These are phyloP conservation scores for Galleria mellonella DNA, from an alignment of 1,140 invertebrate species.

Conservation along the genomic window DNA sequence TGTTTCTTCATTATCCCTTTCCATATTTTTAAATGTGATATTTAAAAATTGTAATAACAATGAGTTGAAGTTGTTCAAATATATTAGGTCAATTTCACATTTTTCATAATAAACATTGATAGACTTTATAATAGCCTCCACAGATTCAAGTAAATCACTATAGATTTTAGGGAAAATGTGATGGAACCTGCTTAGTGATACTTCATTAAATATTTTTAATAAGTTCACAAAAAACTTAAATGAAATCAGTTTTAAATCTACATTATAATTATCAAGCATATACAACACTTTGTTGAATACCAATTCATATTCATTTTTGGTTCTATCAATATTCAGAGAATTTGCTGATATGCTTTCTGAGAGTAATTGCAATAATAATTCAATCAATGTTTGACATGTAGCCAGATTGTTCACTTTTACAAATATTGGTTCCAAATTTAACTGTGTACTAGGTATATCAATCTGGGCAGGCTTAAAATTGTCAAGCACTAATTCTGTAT, in stretches of 20 bases:
- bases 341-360: constrained; percentile 39
- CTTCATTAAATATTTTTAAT: constrained; percentile 35
- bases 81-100: constrained; percentile 28
- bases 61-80: constrained; percentile 34
- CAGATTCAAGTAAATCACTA: constrained; percentile 27
- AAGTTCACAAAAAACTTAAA: constrained; percentile 59
- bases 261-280: constrained; percentile 50
- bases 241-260: constrained; percentile 47
- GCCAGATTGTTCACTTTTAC: constrained; percentile 44
- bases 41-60: constrained; percentile 29
- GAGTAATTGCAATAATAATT: constrained; percentile 43
- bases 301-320: constrained; percentile 19
- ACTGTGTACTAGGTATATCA: constrained; percentile 51
- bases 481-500: constrained; percentile 31
- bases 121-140: constrained; percentile 35
- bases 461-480: constrained; percentile 63
- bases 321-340: constrained; percentile 27
- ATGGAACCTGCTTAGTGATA: constrained; percentile 28
- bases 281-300: constrained; percentile 34
- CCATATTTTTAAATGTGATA: constrained; percentile 13
- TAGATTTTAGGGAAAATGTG: constrained; percentile 27
- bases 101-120: constrained; percentile 41
- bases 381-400: constrained; percentile 49
- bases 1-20: constrained; percentile 22
- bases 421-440: constrained; percentile 68